A percentile compares a stretch with the other conserved stretches of the same genome.
Conservation (phyloP, 2,888 invertebrate genomes). For the Himalopsyche japonica region DNA sequence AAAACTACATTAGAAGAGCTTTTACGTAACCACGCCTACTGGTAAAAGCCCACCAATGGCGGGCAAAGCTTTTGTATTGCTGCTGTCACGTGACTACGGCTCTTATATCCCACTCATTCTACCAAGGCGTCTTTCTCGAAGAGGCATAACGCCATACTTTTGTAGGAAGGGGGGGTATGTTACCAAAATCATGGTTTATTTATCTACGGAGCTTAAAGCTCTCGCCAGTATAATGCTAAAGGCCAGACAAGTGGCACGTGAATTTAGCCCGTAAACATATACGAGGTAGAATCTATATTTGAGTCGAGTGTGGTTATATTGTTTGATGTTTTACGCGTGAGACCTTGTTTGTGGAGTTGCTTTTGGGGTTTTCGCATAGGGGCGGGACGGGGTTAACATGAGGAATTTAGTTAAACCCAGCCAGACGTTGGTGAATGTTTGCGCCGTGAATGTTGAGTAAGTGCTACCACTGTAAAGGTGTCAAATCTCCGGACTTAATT, state of each 20-base stretch:
- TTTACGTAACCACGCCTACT: constrained; percentile 27
- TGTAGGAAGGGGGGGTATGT: constrained; percentile 44
- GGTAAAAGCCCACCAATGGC: constrained; percentile 22
- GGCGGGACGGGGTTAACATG: constrained; percentile 22
- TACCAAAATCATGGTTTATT: constrained; percentile 33
- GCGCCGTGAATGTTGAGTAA: not conserved
- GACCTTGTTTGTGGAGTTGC: not conserved
- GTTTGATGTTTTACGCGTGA: not conserved
- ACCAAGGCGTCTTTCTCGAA: constrained; percentile 16
- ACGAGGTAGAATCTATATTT: not conserved
- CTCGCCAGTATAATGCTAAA: constrained; percentile 2
- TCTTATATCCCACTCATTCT: constrained; percentile 13
- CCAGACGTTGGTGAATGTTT: constrained; percentile 24
- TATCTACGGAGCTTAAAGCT: constrained; percentile 35
- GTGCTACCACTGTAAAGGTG: not conserved
- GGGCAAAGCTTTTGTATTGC: not conserved
- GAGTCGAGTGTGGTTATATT: not conserved
- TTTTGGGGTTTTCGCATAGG: constrained; percentile 22
- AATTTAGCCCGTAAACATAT: not conserved
- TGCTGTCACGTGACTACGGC: constrained; percentile 18
- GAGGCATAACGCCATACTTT: constrained; percentile 43
- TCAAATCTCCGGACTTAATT: not conserved
- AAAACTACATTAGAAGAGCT: constrained; percentile 30
- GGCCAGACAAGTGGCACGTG: not conserved
- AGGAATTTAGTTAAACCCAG: constrained; percentile 23